These are phyloP conservation scores for Eilema caniola DNA, from an alignment of 2,888 invertebrate species.

Conservation along the genomic window DNA sequence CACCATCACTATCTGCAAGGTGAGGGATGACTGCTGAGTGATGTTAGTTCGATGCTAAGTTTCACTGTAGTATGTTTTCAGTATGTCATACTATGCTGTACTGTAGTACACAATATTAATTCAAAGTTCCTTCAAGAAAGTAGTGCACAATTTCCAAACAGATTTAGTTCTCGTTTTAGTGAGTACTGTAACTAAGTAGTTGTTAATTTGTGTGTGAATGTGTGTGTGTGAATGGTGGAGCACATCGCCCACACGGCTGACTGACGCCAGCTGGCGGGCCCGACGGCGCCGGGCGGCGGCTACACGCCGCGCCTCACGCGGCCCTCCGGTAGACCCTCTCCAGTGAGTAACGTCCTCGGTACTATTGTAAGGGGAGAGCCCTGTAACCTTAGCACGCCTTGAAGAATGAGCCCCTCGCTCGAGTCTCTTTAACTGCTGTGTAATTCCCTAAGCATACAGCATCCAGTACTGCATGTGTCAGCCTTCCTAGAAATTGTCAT, in stretches of 20 bases:
- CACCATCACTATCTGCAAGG: constrained; percentile 61
- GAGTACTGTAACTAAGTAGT: not conserved
- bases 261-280: constrained; percentile 63
- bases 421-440: no score
- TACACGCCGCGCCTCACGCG: constrained; percentile 26
- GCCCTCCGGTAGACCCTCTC: constrained; percentile 20
- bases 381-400: constrained; percentile 10
- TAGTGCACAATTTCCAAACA: not conserved
- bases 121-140: not conserved
- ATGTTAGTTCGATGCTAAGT: not conserved
- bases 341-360: constrained; percentile 42
- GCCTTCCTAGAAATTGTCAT: no score
- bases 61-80: not conserved
- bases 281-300: constrained; percentile 30
- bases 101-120: not conserved
- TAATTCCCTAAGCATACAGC: no score
- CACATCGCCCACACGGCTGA: constrained; percentile 70
- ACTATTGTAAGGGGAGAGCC: constrained; percentile 21
- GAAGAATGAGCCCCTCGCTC: no score
- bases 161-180: not conserved
- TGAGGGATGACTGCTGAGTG: constrained; percentile 13
- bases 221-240: constrained; percentile 55
- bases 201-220: constrained; percentile 33
- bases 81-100: not conserved
- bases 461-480: no score